Base-by-base conservation (phyloP, 2,797 vertebrate species). In the Manis crassicaudata region DNA sequence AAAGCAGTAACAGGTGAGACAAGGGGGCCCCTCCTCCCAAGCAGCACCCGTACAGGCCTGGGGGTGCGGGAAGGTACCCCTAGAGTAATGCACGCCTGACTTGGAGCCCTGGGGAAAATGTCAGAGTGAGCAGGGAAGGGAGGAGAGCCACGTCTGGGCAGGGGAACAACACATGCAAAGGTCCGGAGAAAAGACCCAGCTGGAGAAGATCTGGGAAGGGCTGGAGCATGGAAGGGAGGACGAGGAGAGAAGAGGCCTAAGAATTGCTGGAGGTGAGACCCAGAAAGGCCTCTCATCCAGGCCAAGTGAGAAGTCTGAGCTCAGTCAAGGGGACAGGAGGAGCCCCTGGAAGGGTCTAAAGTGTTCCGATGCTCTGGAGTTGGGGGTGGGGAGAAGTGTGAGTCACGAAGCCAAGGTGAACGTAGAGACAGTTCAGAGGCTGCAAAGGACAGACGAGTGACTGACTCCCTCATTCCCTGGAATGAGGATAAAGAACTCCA, bases 401-500 rank as follows among this genome's bases (percentile, higher is more conserved):
- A 58, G 40, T 35, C 7, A 60, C 0, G 1, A 70, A 56, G 67
- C 67, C 32, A 12, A 54, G 20, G 17, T 16, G 7, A 16, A 54
- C 58, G 60, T 43, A 70, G 65, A 14, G 76, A 43, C 20, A 4
- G 40, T 23, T 43, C 40, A 20, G 58, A 75, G 54, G 40, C 63
- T 27, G 50, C n/a, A 50, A n/a, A 52, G 40, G 20, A 43, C 4
- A 5, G 46, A 43, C 1, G 16, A 54, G 35, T 17, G 25, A 54
- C 27, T 54, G 12, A 40, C 5, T 81, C n/a, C 50, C 37, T 2
- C 1, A 0, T 3, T 13, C 0, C 1, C 14, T 5, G 6, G 20
- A 4, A 18, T 32, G 25, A 32, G 25, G 65, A 25, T 13, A 88
- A 43, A 32, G 10, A 29, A 62, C 60, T 11, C 35, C 13, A 13